These are phyloP conservation scores for Temnothorax ravouxi DNA, from an alignment of 2,888 invertebrate genomes.

Conservation along the genomic window DNA sequence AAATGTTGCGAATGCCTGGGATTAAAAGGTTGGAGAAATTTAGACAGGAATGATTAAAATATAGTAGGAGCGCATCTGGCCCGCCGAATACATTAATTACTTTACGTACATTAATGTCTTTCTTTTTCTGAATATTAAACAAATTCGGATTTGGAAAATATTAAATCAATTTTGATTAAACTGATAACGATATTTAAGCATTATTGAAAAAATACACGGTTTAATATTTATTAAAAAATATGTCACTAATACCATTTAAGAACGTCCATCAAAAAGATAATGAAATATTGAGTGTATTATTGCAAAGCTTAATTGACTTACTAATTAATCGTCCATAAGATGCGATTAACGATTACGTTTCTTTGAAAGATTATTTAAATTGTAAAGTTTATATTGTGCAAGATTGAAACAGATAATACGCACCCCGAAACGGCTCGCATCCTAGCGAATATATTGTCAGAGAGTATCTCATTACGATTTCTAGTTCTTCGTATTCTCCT, in stretches of 20 bases:
- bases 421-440: neutral
- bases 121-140: neutral
- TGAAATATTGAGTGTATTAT: neutral
- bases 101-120: neutral
- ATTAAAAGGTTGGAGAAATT: slow-evolving; percentile 21
- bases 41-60: slow-evolving; percentile 24
- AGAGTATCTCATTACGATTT: slow-evolving; percentile 55
- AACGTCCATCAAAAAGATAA: neutral
- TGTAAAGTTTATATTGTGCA: neutral
- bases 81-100: slow-evolving; percentile 23
- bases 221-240: too few species aligned
- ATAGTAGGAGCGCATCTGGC: neutral
- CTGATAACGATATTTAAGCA: slow-evolving; percentile 1
- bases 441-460: slow-evolving; percentile 41
- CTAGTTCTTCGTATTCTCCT: slow-evolving; percentile 12
- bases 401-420: slow-evolving; percentile 30
- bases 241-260: neutral
- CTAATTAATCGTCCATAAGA: neutral
- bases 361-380: slow-evolving; percentile 4
- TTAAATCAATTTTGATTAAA: neutral
- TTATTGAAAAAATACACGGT: neutral
- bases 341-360: neutral
- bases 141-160: neutral
- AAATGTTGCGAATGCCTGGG: slow-evolving; percentile 10
- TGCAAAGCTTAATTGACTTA: slow-evolving; percentile 11